Conservation (phyloP, 1,140 invertebrate genomes). For the Bicyclus anynana region DNA sequence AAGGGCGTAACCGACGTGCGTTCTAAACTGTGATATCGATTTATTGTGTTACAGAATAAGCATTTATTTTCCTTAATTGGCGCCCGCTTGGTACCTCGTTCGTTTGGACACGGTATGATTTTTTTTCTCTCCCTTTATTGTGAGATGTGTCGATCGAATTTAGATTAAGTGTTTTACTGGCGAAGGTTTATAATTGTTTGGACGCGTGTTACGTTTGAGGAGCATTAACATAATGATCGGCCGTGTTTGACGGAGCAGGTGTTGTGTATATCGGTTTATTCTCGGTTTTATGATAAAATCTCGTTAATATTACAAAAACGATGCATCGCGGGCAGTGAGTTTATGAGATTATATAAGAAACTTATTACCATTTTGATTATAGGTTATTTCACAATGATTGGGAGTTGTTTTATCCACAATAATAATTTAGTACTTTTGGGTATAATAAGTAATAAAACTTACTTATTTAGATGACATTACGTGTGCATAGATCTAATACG, state of each 20-base stretch:
- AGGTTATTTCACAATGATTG: background rate
- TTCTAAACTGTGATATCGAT: constrained; percentile 59
- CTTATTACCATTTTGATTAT: constrained; percentile 10
- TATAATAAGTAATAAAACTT: too few relatives aligned
- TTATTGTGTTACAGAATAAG: constrained; percentile 65
- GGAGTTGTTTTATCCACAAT: too few relatives aligned
- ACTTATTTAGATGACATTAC: too few relatives aligned
- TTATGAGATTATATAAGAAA: constrained; percentile 50
- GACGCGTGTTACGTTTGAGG: constrained; percentile 40
- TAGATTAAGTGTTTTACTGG: constrained; percentile 35
- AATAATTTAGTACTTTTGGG: too few relatives aligned
- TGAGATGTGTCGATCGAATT: constrained; percentile 19
- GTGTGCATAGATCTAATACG: too few relatives aligned
- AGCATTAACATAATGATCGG: constrained; percentile 70
- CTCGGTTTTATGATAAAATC: constrained; percentile 71
- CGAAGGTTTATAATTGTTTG: constrained; percentile 53
- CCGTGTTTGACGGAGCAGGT: constrained; percentile 70
- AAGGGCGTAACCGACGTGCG: constrained; percentile 61
- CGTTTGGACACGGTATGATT: constrained; percentile 52
- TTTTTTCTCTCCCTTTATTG: constrained; percentile 38
- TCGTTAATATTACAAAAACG: constrained; percentile 58
- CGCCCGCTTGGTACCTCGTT: constrained; percentile 51
- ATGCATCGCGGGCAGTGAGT: constrained; percentile 36
- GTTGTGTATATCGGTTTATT: constrained; percentile 70
- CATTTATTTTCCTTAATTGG: constrained; percentile 71